These are phyloP conservation scores for Silurus meridionalis DNA, from an alignment of 2,113 vertebrate species.

Conservation along the genomic window DNA sequence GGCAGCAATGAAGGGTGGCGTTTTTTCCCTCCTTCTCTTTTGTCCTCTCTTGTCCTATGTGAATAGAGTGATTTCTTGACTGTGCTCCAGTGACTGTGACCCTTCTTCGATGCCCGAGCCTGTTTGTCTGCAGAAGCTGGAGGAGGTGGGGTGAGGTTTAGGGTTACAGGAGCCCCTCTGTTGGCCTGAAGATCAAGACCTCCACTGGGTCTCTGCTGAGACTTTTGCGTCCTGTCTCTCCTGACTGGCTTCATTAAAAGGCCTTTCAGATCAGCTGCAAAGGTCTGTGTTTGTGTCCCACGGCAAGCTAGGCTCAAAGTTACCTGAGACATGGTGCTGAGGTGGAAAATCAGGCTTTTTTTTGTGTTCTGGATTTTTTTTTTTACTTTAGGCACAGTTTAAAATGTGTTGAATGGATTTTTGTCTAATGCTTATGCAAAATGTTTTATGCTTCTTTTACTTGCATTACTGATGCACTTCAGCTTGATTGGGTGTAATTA, in stretches of 20 bases:
- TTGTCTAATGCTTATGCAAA: background rate
- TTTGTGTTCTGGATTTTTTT: background rate
- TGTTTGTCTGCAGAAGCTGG: constrained; percentile 70
- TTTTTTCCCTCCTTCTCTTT: constrained; percentile 34
- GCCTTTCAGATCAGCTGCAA: constrained; percentile 20
- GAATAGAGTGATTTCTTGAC: constrained; percentile 79
- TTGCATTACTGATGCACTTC: background rate
- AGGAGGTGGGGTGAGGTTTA: constrained; percentile 68
- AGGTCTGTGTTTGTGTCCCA: constrained; percentile 24
- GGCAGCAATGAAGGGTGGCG: constrained; percentile 69
- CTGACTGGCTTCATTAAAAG: constrained; percentile 42
- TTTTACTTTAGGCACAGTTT: background rate
- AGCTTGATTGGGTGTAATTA: background rate
- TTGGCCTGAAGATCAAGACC: constrained; percentile 29
- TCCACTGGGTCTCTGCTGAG: constrained; percentile 30
- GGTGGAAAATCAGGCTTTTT: background rate
- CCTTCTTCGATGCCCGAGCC: constrained; percentile 75
- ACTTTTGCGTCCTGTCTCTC: constrained; percentile 17
- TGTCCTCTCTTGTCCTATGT: constrained; percentile 64
- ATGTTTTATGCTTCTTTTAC: background rate
- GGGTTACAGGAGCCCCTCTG: constrained; percentile 65
- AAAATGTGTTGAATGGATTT: background rate
- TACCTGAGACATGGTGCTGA: constrained; percentile 9
- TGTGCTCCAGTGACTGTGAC: constrained; percentile 75
- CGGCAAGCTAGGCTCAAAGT: constrained; percentile 27